Evolutionary conservation across 2,797 vertebrate genomes (phyloP).

Genomic region (Megaceryle alcyon): DNA sequence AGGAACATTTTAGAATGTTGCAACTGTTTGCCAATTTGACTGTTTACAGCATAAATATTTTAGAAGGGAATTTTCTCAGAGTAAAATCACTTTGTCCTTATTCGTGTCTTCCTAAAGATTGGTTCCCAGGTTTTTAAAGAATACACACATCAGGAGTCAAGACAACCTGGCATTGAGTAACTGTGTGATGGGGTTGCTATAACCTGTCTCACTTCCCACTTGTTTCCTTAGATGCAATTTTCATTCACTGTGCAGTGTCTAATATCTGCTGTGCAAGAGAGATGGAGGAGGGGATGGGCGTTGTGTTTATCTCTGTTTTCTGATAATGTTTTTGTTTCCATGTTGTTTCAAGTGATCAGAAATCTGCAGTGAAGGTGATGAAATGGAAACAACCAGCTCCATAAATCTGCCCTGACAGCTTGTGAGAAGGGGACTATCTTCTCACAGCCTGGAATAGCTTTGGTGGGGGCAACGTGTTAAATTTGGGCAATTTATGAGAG

Average conservation of each 20-base stretch:
- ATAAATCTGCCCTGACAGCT: neutral
- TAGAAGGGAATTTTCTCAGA: neutral
- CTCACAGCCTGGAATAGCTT: neutral
- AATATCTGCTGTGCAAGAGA: neutral
- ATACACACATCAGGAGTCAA: neutral
- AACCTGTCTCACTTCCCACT: neutral
- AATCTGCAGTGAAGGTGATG: neutral
- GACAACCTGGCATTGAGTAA: neutral
- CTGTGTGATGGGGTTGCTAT: neutral
- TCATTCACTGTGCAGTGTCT: accelerated
- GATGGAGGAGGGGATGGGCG: neutral
- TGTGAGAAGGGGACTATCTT: neutral
- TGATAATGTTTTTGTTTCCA: neutral
- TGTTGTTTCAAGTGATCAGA: neutral
- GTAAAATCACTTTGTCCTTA: neutral
- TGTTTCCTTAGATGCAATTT: neutral
- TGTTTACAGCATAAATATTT: neutral
- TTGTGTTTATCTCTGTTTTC: neutral
- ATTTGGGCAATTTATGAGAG: neutral
- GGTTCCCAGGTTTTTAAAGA: neutral
- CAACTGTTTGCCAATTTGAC: neutral
- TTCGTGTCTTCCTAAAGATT: neutral
- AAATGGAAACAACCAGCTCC: neutral
- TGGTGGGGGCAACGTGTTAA: neutral
- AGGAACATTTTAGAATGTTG: accelerated